phyloP scores from a whole-genome alignment of 23 tunicate genomes.

The Ascidia mentula region DNA sequence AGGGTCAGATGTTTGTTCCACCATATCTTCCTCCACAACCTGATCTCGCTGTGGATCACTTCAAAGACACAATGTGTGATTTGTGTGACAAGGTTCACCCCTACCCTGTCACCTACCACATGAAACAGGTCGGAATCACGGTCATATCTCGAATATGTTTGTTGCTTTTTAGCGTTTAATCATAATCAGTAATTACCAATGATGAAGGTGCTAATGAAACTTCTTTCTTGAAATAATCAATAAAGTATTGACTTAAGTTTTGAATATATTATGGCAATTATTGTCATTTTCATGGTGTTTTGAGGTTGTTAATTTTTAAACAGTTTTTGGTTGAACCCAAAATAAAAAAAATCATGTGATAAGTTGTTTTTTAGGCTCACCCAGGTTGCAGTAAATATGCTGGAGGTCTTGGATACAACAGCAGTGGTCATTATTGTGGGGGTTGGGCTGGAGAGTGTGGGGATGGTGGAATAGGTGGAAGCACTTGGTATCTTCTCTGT shows the following conservation, averaged over 20 bases:
- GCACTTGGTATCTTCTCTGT: conserved; percentile 77
- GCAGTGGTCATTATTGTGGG: conserved; percentile 72
- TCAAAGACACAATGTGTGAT: conserved; percentile 53
- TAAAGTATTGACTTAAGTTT: no score
- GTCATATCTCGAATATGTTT: no score
- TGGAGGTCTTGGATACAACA: conserved; percentile 68
- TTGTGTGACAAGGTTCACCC: conserved; percentile 53
- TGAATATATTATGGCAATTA: no score
- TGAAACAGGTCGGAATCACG: conserved; percentile 60
- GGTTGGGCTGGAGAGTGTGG: conserved; percentile 86
- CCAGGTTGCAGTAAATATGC: conserved; percentile 74
- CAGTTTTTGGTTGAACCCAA: no score
- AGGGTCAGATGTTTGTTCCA: conserved; percentile 1
- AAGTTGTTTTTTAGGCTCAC: conserved; percentile 29
- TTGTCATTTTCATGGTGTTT: no score
- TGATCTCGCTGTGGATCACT: conserved; percentile 8
- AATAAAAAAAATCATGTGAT: not conserved
- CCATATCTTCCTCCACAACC: conserved; percentile 14
- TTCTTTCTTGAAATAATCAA: no score
- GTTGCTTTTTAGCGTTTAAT: no score
- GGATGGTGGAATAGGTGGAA: conserved; percentile 65
- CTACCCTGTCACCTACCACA: conserved; percentile 74
- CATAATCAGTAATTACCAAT: no score
- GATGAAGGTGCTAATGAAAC: no score
- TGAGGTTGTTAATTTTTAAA: no score